These are phyloP conservation scores for Champsocephalus gunnari DNA, from an alignment of 2,797 vertebrate species.

Conservation along the genomic window DNA sequence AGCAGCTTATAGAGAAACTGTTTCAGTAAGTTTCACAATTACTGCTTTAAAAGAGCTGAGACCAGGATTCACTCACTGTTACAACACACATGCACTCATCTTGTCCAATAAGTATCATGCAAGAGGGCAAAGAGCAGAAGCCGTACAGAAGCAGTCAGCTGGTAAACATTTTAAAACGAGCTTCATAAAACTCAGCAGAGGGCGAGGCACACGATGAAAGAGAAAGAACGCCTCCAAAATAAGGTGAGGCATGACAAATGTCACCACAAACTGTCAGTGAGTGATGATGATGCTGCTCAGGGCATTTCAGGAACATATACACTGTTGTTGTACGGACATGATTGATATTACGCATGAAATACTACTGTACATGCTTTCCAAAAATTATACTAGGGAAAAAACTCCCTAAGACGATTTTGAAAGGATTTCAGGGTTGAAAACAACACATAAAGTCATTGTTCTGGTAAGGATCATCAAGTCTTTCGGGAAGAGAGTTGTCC, in stretches of 20 bases:
- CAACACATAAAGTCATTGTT: background rate
- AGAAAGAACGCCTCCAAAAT: background rate
- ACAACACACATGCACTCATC: background rate
- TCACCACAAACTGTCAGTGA: slow-evolving; percentile 17
- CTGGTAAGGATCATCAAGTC: background rate
- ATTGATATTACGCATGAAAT: background rate
- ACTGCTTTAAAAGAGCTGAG: background rate
- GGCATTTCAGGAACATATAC: background rate
- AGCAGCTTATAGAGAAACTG: background rate
- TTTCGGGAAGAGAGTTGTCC: background rate
- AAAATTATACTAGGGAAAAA: background rate
- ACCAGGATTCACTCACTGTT: background rate
- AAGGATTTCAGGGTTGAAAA: background rate
- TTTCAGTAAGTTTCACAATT: background rate
- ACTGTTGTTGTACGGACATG: background rate
- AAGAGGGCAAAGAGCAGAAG: background rate
- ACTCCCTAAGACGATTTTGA: background rate
- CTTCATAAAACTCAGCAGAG: background rate
- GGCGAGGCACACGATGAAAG: slow-evolving; percentile 24
- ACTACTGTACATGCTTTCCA: background rate
- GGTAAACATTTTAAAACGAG: slow-evolving; percentile 12
- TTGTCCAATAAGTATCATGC: background rate
- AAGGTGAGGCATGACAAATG: slow-evolving; percentile 34
- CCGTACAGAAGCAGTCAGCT: background rate
- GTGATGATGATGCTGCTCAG: background rate